phyloP scores from a whole-genome alignment of 2,797 vertebrate genomes.

The Pyrocephalus nanus region DNA sequence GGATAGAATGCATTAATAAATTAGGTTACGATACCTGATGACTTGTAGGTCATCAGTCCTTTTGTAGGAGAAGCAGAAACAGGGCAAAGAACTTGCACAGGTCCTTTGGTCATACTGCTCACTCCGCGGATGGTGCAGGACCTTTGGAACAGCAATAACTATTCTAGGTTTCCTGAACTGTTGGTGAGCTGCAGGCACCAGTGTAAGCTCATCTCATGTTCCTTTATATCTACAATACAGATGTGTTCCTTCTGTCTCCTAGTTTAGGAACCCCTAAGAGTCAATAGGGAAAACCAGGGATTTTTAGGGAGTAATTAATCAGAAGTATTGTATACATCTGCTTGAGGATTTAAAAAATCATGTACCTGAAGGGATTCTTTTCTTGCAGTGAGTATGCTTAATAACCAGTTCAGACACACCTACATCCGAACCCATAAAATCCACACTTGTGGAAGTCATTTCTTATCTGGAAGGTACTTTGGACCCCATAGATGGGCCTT shows the following conservation, averaged over 20 bases:
- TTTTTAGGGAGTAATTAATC: neutral
- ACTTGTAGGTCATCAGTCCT: neutral
- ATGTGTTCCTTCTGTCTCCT: neutral
- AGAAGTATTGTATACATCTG: neutral
- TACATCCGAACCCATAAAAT: neutral
- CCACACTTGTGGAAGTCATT: neutral
- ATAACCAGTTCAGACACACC: neutral
- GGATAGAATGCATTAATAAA: neutral
- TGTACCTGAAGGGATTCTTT: neutral
- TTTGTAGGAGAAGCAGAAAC: neutral
- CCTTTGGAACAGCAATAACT: neutral
- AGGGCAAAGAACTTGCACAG: neutral
- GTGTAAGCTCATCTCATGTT: neutral
- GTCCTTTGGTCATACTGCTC: rapidly evolving
- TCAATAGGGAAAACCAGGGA: neutral
- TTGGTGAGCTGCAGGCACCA: neutral
- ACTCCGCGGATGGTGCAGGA: neutral
- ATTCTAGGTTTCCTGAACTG: neutral
- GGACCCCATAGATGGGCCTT: neutral
- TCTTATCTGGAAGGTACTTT: neutral
- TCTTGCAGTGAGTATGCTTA: neutral
- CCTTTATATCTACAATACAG: neutral
- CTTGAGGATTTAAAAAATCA: neutral
- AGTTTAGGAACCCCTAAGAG: neutral
- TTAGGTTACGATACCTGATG: neutral